phyloP scores from a whole-genome alignment of 2,797 vertebrate species.

The Neostethus bicornis region DNA sequence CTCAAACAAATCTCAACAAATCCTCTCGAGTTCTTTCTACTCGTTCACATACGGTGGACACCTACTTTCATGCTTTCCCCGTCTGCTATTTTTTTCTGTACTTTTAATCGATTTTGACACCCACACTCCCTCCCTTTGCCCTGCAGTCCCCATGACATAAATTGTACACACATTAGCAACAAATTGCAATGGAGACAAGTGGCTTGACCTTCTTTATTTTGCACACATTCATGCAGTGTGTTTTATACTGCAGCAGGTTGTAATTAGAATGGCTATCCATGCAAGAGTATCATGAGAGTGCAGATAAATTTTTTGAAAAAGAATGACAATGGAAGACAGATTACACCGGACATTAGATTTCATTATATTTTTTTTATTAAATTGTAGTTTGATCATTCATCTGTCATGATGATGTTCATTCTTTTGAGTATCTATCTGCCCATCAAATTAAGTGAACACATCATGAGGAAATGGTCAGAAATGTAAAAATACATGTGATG shows the following conservation, averaged over 20 bases:
- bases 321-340: constrained; percentile 49
- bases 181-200: constrained; percentile 34
- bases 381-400: constrained; percentile 61
- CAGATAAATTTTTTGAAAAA: constrained; percentile 43
- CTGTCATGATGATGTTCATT: constrained; percentile 49
- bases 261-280: constrained; percentile 59
- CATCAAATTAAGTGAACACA: constrained; percentile 48
- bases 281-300: constrained; percentile 52
- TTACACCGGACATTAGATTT: constrained; percentile 40
- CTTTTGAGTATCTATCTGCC: constrained; percentile 41
- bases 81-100: constrained; percentile 48
- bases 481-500: constrained; percentile 31
- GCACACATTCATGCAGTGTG: constrained; percentile 46
- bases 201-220: constrained; percentile 61
- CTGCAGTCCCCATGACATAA: constrained; percentile 39
- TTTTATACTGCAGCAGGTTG: constrained; percentile 53
- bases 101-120: constrained; percentile 51
- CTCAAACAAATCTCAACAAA: constrained; percentile 13
- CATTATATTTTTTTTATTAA: constrained; percentile 12
- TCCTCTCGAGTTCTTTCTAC: constrained; percentile 49
- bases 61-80: constrained; percentile 47
- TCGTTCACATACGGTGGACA: constrained; percentile 59
- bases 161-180: constrained; percentile 47
- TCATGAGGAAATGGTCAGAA: constrained; percentile 42
- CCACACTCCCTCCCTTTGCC: constrained; percentile 14